Evolutionary conservation across 2,888 invertebrate species (phyloP), one percentile per base, ranked within the genome.

Genomic region (Acanthosoma haemorrhoidale): DNA sequence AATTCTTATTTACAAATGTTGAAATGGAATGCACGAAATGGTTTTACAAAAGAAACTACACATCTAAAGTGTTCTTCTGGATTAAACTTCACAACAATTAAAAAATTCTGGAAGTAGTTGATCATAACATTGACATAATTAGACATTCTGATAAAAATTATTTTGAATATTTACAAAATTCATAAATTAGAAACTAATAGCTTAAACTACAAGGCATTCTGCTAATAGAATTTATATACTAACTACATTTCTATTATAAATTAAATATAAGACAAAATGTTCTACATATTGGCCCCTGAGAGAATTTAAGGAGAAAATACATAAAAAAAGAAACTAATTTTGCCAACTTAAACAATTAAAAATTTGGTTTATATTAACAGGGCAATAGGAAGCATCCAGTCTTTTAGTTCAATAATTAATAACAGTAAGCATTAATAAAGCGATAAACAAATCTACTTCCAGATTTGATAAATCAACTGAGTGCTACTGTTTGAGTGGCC

Each of bases 41-140:
- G 51, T 25, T n/a, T 51, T 21, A 51, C 51, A 6, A 51, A 51
- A 51, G 51, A 51, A 25, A 51, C 29, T 51, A 51, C 51, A 51
- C 51, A 51, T 25, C 29, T 51, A 51, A 51, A 51, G 51, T 25
- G n/a, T n/a, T n/a, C n/a, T n/a, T n/a, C n/a, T n/a, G n/a, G n/a
- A n/a, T n/a, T n/a, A n/a, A n/a, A n/a, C n/a, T n/a, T n/a, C n/a
- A n/a, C n/a, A n/a, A n/a, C n/a, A n/a, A n/a, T n/a, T n/a, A n/a
- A n/a, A 51, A 51, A 51, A 25, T 51, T 51, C 51, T 51, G 51
- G 51, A 51, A 51, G 51, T 51, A 51, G 51, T 51, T 51, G 21
- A 51, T 41, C 13, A n/a, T 51, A 13, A 11, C n/a, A 25, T 21
- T 43, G 29, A 51, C 21, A 51, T 25, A 51, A 51, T 51, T 51